Conservation (phyloP, 2,797 vertebrate genomes). For the Distichodus sexfasciatus region DNA sequence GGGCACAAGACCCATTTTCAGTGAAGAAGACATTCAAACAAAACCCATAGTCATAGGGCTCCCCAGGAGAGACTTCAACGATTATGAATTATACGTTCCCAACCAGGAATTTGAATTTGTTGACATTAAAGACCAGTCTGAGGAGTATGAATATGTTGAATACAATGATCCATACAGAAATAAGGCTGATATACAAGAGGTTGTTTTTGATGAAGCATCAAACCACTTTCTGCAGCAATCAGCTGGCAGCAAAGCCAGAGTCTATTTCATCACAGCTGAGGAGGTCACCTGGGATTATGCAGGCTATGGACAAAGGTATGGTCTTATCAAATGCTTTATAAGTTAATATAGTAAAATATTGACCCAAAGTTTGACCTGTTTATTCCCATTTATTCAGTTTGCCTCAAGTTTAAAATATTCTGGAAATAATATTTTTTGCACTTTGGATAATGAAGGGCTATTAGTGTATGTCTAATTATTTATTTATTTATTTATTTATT, state of each 20-base stretch:
- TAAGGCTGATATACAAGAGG: conserved; percentile 63
- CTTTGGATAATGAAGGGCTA: no score
- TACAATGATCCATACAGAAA: conserved; percentile 85
- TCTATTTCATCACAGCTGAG: conserved; percentile 87
- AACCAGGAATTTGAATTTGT: conserved; percentile 52
- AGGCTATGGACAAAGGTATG: conserved; percentile 74
- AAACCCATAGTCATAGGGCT: conserved; percentile 77
- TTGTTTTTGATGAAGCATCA: conserved; percentile 72
- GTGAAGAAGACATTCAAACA: conserved; percentile 61
- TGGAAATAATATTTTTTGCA: no score
- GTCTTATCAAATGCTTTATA: neutral
- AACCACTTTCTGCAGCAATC: conserved; percentile 77
- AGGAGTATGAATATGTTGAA: conserved; percentile 75
- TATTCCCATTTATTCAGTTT: no score
- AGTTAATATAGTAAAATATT: neutral
- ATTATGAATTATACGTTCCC: conserved; percentile 75
- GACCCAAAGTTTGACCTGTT: no score
- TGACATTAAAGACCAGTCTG: conserved; percentile 13
- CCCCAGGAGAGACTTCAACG: conserved; percentile 79
- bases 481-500: no score
- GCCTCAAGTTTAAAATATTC: no score
- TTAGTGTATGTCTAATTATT: no score
- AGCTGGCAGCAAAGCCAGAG: conserved; percentile 69
- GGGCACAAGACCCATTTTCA: conserved; percentile 31
- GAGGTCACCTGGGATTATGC: conserved; percentile 90